Evolutionary conservation across 2,797 vertebrate genomes (phyloP).

Genomic region (Scleropages formosus): DNA sequence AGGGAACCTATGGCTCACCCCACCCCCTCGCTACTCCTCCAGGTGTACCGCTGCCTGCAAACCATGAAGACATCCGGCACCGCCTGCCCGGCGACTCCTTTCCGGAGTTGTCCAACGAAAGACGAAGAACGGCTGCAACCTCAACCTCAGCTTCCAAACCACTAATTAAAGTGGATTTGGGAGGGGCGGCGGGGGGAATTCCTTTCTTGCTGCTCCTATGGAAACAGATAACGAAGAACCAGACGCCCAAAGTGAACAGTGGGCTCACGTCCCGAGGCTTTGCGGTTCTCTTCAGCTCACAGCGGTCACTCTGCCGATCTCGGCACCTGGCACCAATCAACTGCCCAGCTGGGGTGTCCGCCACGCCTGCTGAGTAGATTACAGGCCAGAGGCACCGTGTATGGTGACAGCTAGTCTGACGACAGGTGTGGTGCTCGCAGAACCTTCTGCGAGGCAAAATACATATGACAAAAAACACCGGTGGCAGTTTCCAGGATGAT

Average conservation of each 20-base stretch:
- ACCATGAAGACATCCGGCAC: neutral
- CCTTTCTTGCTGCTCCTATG: slow-evolving; percentile 19
- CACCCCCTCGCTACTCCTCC: slow-evolving; percentile 28
- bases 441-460: neutral
- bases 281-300: neutral
- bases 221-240: slow-evolving; percentile 46
- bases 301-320: neutral
- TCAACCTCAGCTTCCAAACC: neutral
- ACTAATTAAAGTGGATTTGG: slow-evolving; percentile 38
- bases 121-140: neutral
- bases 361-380: slow-evolving; percentile 29
- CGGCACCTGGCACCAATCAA: neutral
- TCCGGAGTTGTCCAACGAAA: neutral
- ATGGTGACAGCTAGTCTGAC: slow-evolving; percentile 60
- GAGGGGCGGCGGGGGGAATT: neutral
- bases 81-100: neutral
- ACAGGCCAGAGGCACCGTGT: slow-evolving; percentile 30
- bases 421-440: slow-evolving; percentile 59
- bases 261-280: neutral
- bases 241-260: neutral
- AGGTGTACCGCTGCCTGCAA: slow-evolving; percentile 58
- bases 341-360: slow-evolving; percentile 2
- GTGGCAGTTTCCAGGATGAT: slow-evolving; percentile 6
- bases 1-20: neutral
- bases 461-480: neutral